Evolutionary conservation across 1,140 invertebrate genomes (phyloP), one percentile per base, ranked within the genome.

Genomic region (Ericerus pela): DNA sequence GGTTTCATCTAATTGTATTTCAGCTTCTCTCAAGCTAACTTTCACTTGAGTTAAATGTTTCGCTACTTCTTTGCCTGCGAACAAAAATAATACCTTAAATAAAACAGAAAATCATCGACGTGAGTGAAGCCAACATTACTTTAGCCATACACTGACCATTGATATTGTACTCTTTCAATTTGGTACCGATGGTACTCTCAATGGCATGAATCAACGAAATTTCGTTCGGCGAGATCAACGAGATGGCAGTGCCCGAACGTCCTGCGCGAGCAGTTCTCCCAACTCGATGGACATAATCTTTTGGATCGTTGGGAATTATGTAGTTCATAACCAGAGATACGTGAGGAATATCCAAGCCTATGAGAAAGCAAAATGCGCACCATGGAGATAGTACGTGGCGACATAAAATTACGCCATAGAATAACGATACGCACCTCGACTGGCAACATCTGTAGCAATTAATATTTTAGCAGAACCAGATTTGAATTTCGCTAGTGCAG

Each of bases 211-310:
- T 72, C 26, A 91, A 71, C 65, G 86, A 79, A 12, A 98, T 78
- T 66, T 99, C 94, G 67, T 88, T 78, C 18, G 92, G 94, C 1
- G 89, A 91, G 53, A 98, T 81, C 36, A 99, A 74, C 22, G 89
- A 91, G 43, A 99, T 79, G 1, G 95, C 82, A 68, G 82, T 75
- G 8, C 94, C 95, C 47, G 73, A 75, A 62, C 87, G 73, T 0
- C 92, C 93, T 18, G 92, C 92, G 64, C 96, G 76, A 4, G 95
- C 96, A 51, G 95, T 97, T 65, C 96, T 75, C 31, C 96, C 96
- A 16, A 99, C 94, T 63, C 96, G 78, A 72, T 99, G 96, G 64
- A 99, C 84, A 70, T 99, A 99, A 64, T 94, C 89, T 66, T 91
- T 94, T 1, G 88, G 80, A 58, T 85, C 77, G 55, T 82, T 81